Conservation (phyloP, 2,113 vertebrate genomes). For the Octodon degus region DNA sequence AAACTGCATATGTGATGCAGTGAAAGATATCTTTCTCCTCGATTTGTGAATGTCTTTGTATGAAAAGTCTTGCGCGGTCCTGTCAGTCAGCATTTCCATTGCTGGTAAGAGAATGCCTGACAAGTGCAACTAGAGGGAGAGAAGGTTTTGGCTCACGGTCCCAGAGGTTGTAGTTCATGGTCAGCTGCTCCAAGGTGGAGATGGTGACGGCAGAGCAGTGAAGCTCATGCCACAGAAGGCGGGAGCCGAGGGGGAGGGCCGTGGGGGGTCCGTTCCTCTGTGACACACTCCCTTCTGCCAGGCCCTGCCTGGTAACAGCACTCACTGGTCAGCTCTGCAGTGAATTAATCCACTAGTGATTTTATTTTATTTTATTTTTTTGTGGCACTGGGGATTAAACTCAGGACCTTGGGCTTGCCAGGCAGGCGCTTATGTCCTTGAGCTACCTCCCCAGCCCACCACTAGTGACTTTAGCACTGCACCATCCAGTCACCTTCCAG, state of each 20-base stretch:
- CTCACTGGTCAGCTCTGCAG: background rate
- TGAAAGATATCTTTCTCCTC: constrained; percentile 41
- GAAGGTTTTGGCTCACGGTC: background rate
- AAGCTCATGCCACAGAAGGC: background rate
- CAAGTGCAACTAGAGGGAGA: background rate
- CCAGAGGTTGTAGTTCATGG: background rate
- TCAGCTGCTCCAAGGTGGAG: background rate
- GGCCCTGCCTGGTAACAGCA: background rate
- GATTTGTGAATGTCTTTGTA: constrained; percentile 56
- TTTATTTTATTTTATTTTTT: too few species aligned
- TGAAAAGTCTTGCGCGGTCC: background rate
- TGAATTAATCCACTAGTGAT: background rate
- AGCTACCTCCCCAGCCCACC: too few species aligned
- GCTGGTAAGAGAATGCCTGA: background rate
- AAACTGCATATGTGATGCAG: constrained; percentile 40
- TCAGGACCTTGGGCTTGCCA: too few species aligned
- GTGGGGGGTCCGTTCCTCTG: background rate
- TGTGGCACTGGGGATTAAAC: too few species aligned
- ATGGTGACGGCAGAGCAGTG: background rate
- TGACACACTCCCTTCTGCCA: background rate
- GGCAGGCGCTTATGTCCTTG: too few species aligned
- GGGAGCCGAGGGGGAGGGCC: background rate
- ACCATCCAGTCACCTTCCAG: background rate
- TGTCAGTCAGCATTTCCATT: background rate
- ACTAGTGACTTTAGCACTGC: background rate